Percentiles rank a stretch among this genome's conserved stretches.
Conservation (phyloP, 2,797 vertebrate species). For the Siniperca scherzeri region DNA sequence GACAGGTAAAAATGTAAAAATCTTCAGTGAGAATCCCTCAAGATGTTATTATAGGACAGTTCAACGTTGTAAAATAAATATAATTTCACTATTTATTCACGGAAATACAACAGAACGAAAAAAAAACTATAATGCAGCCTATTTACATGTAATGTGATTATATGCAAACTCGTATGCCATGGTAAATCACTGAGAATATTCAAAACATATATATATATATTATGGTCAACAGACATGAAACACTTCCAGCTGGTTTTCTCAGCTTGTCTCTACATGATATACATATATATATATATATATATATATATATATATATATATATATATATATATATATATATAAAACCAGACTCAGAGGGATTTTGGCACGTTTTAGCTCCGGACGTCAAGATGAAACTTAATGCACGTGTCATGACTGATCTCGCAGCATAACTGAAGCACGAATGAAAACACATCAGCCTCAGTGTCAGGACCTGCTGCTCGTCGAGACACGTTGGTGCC, state of each 20-base stretch:
- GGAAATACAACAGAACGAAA: too few relatives aligned
- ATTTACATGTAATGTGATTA: background rate
- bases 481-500: background rate
- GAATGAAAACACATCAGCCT: background rate
- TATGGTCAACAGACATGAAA: background rate
- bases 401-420: background rate
- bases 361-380: background rate
- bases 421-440: background rate
- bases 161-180: too few relatives aligned
- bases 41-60: too few relatives aligned
- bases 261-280: background rate
- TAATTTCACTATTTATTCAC: too few relatives aligned
- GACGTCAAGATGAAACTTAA: background rate
- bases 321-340: too few relatives aligned
- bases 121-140: background rate
- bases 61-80: too few relatives aligned
- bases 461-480: background rate
- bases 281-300: too few relatives aligned
- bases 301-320: too few relatives aligned
- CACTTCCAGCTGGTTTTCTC: background rate
- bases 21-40: too few relatives aligned
- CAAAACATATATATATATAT: too few relatives aligned
- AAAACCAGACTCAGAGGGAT: background rate
- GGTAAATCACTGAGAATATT: too few relatives aligned
- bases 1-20: too few relatives aligned